These are phyloP conservation scores for Lordiphosa andalusiaca DNA, from an alignment of 2,888 invertebrate species.

Conservation along the genomic window DNA sequence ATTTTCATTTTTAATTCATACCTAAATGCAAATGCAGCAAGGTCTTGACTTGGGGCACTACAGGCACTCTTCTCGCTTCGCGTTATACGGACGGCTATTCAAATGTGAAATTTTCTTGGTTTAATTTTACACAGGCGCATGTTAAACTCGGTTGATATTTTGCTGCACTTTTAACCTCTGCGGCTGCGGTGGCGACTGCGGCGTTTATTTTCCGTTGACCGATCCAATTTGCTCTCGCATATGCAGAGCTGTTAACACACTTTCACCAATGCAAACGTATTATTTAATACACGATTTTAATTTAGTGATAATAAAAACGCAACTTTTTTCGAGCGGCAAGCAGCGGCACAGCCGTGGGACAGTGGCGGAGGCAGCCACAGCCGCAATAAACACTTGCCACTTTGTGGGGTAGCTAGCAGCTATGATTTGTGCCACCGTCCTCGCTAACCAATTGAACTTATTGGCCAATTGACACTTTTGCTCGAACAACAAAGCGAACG, in stretches of 20 bases:
- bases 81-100: slow-evolving; percentile 6
- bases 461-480: slow-evolving; percentile 25
- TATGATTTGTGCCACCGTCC: slow-evolving; percentile 1
- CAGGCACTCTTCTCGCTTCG: not conserved
- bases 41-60: slow-evolving; percentile 1
- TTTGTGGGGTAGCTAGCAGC: slow-evolving; percentile 4
- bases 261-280: slow-evolving; percentile 68
- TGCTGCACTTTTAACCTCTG: slow-evolving; percentile 19
- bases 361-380: not conserved
- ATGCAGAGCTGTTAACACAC: slow-evolving; percentile 65
- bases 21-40: slow-evolving; percentile 5
- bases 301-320: slow-evolving; percentile 43
- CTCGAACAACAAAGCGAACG: slow-evolving; percentile 3
- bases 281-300: slow-evolving; percentile 46
- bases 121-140: slow-evolving; percentile 11
- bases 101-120: slow-evolving; percentile 5
- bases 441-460: slow-evolving; percentile 16
- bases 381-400: slow-evolving; percentile 14
- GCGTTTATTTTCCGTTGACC: slow-evolving; percentile 3
- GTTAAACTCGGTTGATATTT: slow-evolving; percentile 4
- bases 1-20: slow-evolving; percentile 4
- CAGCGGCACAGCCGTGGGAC: slow-evolving; percentile 2
- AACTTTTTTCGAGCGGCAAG: slow-evolving; percentile 20
- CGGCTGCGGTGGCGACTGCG: not conserved
- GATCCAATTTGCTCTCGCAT: slow-evolving; percentile 12